phyloP scores from a whole-genome alignment of 2,113 vertebrate species.

The Morphnarchus princeps region DNA sequence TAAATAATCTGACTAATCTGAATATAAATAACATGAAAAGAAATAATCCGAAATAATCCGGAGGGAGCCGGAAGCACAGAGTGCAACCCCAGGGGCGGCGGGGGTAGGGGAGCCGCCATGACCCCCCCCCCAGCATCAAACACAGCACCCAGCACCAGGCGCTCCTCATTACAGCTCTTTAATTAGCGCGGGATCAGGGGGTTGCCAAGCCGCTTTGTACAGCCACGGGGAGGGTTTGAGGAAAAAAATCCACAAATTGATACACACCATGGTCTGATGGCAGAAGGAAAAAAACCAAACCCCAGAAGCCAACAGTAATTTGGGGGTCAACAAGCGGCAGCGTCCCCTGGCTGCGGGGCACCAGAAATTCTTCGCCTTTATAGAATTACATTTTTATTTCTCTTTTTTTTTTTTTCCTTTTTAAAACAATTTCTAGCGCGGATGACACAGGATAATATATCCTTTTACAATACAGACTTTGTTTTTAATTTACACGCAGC shows the following conservation, averaged over 20 bases:
- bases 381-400: slow-evolving; percentile 46
- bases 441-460: slow-evolving; percentile 84
- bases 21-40: neutral
- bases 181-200: slow-evolving; percentile 74
- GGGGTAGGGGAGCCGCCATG: neutral
- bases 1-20: neutral
- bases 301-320: too few relatives aligned
- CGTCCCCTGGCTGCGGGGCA: neutral
- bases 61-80: neutral
- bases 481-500: slow-evolving; percentile 79
- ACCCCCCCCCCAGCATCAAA: neutral
- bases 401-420: neutral
- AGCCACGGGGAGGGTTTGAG: slow-evolving; percentile 39
- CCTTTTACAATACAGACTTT: slow-evolving; percentile 79
- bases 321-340: neutral
- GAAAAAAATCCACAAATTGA: slow-evolving; percentile 66
- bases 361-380: slow-evolving; percentile 1
- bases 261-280: slow-evolving; percentile 61
- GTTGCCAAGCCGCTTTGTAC: slow-evolving; percentile 70
- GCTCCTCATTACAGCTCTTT: slow-evolving; percentile 71
- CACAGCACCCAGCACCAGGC: neutral
- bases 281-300: neutral
- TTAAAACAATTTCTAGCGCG: slow-evolving; percentile 46
- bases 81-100: neutral
- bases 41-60: neutral